Evolutionary conservation across 2,888 invertebrate genomes (phyloP).

Genomic region (Cephus sareptanus): DNA sequence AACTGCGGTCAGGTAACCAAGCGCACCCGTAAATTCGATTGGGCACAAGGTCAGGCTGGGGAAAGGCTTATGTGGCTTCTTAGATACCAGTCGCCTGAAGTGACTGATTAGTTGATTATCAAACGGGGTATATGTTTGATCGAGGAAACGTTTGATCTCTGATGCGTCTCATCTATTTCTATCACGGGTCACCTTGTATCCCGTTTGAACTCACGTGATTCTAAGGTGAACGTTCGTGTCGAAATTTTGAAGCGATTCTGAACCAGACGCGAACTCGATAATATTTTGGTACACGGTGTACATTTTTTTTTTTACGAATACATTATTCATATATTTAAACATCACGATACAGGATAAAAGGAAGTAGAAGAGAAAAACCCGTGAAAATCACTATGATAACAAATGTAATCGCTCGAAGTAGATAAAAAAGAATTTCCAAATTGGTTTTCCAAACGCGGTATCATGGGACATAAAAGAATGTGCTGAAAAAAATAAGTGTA

Average conservation of each 20-base stretch:
- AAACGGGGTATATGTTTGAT: neutral
- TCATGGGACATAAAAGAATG: neutral
- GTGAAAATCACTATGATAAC: constrained; percentile 5
- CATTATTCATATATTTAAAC: too few species aligned
- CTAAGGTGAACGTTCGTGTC: neutral
- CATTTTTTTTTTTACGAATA: too few species aligned
- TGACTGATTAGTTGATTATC: neutral
- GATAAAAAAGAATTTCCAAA: constrained; percentile 1
- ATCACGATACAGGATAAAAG: constrained; percentile 7
- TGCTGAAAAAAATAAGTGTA: too few species aligned
- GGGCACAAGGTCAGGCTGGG: neutral
- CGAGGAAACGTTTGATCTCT: neutral
- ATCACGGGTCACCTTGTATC: neutral
- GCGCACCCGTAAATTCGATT: neutral
- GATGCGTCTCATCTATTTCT: neutral
- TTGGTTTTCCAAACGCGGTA: neutral
- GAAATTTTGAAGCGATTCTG: neutral
- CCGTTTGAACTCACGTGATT: neutral
- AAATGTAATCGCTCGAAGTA: constrained; percentile 18
- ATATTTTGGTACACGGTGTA: too few species aligned
- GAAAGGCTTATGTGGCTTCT: neutral
- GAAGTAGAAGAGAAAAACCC: constrained; percentile 9
- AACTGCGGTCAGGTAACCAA: neutral
- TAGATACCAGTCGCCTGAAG: neutral
- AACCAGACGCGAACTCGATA: too few species aligned